phyloP scores from a whole-genome alignment of 2,888 invertebrate species.

The Drosophila buzzatii region DNA sequence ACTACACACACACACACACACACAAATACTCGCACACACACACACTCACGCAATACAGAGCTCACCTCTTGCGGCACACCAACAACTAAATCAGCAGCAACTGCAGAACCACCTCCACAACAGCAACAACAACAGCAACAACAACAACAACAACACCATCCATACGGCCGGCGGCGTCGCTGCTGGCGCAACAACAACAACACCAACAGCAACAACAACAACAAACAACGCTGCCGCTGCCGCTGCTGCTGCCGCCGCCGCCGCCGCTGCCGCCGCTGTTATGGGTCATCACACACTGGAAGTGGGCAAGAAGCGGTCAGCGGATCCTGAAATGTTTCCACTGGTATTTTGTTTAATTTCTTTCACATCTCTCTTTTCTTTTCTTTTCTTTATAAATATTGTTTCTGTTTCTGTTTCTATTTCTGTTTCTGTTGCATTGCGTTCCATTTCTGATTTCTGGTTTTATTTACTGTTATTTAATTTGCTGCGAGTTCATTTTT shows the following conservation, averaged over 20 bases:
- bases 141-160: constrained; percentile 78
- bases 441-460: constrained; percentile 32
- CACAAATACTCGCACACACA: constrained; percentile 17
- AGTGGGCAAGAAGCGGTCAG: constrained; percentile 98
- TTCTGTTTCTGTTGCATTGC: constrained; percentile 24
- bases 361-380: constrained; percentile 38
- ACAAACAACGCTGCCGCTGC: constrained; percentile 71
- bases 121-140: constrained; percentile 72
- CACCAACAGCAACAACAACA: constrained; percentile 73
- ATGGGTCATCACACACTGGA: constrained; percentile 88
- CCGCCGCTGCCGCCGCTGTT: constrained; percentile 87
- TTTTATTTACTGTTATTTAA: constrained; percentile 30
- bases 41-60: constrained; percentile 66
- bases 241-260: constrained; percentile 80
- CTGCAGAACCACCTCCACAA: constrained; percentile 66
- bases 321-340: constrained; percentile 93
- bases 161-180: constrained; percentile 86
- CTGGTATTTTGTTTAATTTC: constrained; percentile 90
- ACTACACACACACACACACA: neutral
- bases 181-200: constrained; percentile 64
- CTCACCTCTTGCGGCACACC: constrained; percentile 85
- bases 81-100: constrained; percentile 68
- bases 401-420: constrained; percentile 33
- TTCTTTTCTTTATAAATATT: constrained; percentile 12
- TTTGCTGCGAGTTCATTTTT: constrained; percentile 22